Percentiles rank a stretch among this genome's conserved stretches.
phyloP scores from a whole-genome alignment of 1,140 invertebrate species.

The Gonatopus flavifemur region DNA sequence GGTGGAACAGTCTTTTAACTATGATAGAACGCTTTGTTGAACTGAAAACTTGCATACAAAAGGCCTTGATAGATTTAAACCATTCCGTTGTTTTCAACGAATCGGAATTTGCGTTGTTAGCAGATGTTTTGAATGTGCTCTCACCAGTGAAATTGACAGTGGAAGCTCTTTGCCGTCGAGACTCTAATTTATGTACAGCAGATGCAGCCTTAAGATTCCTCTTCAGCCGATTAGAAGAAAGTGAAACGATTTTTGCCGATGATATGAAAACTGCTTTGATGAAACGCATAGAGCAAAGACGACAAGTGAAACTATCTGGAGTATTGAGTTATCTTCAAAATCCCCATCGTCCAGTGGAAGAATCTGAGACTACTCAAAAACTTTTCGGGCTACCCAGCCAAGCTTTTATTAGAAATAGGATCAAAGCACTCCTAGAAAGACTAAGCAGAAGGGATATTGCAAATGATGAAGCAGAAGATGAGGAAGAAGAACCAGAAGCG shows the following conservation, averaged over 20 bases:
- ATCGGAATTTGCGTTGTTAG: too few relatives aligned
- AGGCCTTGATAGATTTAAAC: constrained; percentile 23
- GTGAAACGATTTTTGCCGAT: not conserved
- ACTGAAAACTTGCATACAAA: constrained; percentile 15
- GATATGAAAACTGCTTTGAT: not conserved
- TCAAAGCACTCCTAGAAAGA: too few relatives aligned
- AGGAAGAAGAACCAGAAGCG: too few relatives aligned
- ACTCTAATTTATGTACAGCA: not conserved
- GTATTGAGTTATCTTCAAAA: not conserved
- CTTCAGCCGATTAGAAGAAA: not conserved
- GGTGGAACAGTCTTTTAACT: constrained; percentile 21
- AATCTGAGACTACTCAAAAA: too few relatives aligned
- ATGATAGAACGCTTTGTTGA: constrained; percentile 22
- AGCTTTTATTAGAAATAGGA: too few relatives aligned
- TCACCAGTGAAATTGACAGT: not conserved
- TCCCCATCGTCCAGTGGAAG: too few relatives aligned
- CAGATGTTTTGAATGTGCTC: not conserved
- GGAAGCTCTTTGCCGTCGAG: not conserved
- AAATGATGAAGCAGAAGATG: too few relatives aligned
- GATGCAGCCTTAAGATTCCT: not conserved
- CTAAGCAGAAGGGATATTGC: too few relatives aligned
- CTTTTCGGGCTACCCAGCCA: too few relatives aligned
- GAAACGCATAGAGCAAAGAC: not conserved
- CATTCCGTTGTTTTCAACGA: constrained; percentile 4
- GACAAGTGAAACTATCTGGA: not conserved